phyloP scores from a whole-genome alignment of 2,797 vertebrate genomes.

The Melanotaenia pygmaea region DNA sequence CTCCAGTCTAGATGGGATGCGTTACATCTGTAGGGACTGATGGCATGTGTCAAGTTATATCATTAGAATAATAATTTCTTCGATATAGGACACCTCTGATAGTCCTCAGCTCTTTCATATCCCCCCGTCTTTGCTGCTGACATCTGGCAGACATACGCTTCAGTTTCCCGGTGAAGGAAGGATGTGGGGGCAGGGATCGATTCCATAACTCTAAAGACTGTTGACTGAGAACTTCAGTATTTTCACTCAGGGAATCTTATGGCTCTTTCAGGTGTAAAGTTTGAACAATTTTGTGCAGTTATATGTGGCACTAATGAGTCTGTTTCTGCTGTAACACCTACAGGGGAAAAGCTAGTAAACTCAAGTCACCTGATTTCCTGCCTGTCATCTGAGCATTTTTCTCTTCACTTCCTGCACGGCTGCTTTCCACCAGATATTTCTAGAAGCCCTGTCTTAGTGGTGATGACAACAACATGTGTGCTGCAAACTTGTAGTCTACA shows the following conservation, averaged over 20 bases:
- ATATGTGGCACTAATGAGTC: constrained; percentile 38
- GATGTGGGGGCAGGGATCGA: constrained; percentile 73
- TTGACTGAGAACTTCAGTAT: constrained; percentile 54
- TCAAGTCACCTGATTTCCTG: constrained; percentile 73
- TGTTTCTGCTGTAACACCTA: constrained; percentile 36
- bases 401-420: constrained; percentile 62
- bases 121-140: constrained; percentile 58
- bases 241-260: constrained; percentile 48
- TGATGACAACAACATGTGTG: constrained; percentile 74
- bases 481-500: constrained; percentile 44
- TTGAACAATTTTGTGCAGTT: constrained; percentile 22
- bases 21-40: constrained; percentile 65
- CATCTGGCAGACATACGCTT: constrained; percentile 84
- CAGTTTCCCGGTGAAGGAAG: constrained; percentile 49
- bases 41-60: constrained; percentile 76
- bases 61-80: constrained; percentile 77
- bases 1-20: constrained; percentile 50
- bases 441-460: constrained; percentile 43
- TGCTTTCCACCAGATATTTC: constrained; percentile 62
- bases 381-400: constrained; percentile 47
- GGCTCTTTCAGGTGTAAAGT: constrained; percentile 61
- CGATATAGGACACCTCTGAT: constrained; percentile 78
- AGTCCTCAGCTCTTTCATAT: constrained; percentile 65
- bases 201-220: constrained; percentile 60
- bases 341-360: constrained; percentile 24